Conservation (phyloP, 2,888 invertebrate species). For the Drosophila infuscata region DNA sequence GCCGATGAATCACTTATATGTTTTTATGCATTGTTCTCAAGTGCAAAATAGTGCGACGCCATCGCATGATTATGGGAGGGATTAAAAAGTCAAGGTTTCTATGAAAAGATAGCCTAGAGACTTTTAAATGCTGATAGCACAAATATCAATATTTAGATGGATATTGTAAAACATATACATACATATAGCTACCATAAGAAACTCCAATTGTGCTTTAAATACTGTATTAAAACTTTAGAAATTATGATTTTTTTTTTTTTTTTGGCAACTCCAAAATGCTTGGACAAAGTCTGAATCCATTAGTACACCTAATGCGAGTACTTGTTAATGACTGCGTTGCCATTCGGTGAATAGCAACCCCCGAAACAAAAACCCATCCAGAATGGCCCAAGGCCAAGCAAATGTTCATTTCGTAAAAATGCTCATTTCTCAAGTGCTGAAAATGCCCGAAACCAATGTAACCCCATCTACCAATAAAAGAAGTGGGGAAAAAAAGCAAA, state of each 20-base stretch:
- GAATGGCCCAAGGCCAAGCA: slow-evolving; percentile 65
- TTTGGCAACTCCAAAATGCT: not conserved
- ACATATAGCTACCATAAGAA: not conserved
- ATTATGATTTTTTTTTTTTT: not conserved
- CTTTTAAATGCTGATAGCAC: not conserved
- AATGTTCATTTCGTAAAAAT: slow-evolving; percentile 75
- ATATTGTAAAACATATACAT: not conserved
- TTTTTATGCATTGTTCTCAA: slow-evolving; percentile 9
- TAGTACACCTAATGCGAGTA: slow-evolving; percentile 38
- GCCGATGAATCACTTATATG: slow-evolving; percentile 41
- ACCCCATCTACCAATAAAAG: slow-evolving; percentile 23
- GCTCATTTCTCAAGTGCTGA: slow-evolving; percentile 76
- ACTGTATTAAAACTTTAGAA: not conserved
- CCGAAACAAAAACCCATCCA: slow-evolving; percentile 3
- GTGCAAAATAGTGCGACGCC: slow-evolving; percentile 14
- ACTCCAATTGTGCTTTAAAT: not conserved
- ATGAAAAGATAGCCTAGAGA: not conserved
- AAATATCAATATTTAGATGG: not conserved
- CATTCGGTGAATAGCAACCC: slow-evolving; percentile 35
- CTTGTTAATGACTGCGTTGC: slow-evolving; percentile 38
- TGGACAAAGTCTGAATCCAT: slow-evolving; percentile 28
- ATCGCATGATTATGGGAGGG: slow-evolving; percentile 7
- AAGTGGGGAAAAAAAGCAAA: slow-evolving; percentile 1
- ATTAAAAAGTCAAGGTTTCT: slow-evolving; percentile 22
- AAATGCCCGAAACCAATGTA: slow-evolving; percentile 48